phyloP scores from a whole-genome alignment of 2,113 vertebrate species.

The Poicephalus meyeri region DNA sequence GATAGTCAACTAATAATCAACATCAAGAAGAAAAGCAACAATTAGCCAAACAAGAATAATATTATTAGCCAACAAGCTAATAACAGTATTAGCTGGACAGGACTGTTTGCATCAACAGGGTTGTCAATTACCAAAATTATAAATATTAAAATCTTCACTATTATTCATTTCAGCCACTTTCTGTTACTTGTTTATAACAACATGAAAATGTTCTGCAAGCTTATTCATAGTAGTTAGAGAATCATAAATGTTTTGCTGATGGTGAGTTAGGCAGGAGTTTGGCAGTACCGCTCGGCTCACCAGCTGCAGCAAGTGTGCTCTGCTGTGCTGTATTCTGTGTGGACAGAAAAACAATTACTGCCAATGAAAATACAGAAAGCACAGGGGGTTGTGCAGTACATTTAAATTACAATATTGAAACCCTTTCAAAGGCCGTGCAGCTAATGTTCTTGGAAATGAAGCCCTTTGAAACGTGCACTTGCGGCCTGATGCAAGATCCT shows the following conservation, averaged over 20 bases:
- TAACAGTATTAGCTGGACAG: not conserved
- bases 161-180: not conserved
- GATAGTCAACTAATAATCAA: not conserved
- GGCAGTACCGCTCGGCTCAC: rapidly evolving
- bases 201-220: not conserved
- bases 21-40: not conserved
- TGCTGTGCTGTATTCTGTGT: not conserved
- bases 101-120: not conserved
- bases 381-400: not conserved
- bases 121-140: not conserved
- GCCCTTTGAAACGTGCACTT: not conserved
- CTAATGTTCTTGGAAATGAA: not conserved
- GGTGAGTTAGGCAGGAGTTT: not conserved
- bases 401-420: not conserved
- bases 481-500: rapidly evolving
- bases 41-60: not conserved
- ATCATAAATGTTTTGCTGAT: not conserved
- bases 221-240: not conserved
- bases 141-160: not conserved
- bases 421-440: not conserved
- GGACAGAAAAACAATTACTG: not conserved
- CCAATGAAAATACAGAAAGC: not conserved
- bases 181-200: not conserved
- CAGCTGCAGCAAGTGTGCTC: not conserved
- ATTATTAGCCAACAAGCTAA: not conserved